These are phyloP conservation scores for Acanthis flammea DNA, from an alignment of 2,797 vertebrate species.

Conservation along the genomic window DNA sequence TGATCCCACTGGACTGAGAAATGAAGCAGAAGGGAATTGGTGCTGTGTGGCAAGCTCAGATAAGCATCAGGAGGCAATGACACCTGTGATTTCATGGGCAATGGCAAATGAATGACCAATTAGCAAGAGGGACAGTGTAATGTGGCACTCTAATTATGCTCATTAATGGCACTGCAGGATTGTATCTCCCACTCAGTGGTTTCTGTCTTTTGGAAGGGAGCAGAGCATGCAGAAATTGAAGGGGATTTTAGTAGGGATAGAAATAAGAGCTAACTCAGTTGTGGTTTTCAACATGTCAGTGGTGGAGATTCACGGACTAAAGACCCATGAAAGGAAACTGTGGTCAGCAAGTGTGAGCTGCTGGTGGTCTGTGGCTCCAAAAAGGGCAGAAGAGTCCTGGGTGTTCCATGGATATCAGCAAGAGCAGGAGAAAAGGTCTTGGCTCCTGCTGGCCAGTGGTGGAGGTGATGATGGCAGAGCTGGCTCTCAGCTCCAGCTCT, in stretches of 20 bases:
- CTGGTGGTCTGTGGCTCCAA: background rate
- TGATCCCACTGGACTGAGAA: conserved; percentile 38
- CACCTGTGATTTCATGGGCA: conserved; percentile 42
- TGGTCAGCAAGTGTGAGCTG: background rate
- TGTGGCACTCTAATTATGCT: conserved; percentile 41
- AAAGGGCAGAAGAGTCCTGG: background rate
- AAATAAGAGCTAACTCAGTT: background rate
- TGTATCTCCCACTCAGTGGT: background rate
- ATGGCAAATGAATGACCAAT: conserved; percentile 52
- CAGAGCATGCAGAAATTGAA: background rate
- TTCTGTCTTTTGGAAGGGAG: conserved; percentile 1
- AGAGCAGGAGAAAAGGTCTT: background rate
- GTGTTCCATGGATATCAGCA: background rate
- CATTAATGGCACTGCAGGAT: conserved; percentile 55
- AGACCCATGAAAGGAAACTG: background rate
- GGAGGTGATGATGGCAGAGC: accelerated
- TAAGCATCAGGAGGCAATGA: conserved; percentile 7
- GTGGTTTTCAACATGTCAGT: background rate
- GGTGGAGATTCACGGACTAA: background rate
- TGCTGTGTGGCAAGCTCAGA: background rate
- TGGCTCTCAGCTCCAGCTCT: background rate
- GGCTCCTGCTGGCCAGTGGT: background rate
- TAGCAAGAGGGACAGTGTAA: conserved; percentile 53
- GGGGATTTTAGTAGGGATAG: background rate
- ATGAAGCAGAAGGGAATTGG: conserved; percentile 37